A percentile compares a stretch with the other conserved stretches of the same genome.
Evolutionary conservation across 2,888 invertebrate genomes (phyloP).

Genomic region (Sarcophaga variegata): DNA sequence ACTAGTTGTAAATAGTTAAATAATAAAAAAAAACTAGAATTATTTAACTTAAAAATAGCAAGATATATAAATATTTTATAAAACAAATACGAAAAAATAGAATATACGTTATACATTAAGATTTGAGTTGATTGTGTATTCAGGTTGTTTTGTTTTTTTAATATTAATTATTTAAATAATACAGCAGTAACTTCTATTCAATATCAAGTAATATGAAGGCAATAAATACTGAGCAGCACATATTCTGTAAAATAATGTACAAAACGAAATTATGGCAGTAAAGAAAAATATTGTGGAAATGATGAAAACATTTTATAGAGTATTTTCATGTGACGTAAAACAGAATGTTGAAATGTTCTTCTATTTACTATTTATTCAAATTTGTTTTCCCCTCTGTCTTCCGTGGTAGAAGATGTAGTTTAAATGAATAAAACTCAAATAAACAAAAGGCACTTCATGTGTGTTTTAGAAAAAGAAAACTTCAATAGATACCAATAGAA

Average conservation of each 20-base stretch:
- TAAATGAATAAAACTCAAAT: too few species aligned
- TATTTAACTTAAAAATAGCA: slow-evolving; percentile 61
- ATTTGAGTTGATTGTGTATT: not conserved
- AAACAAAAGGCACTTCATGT: too few species aligned
- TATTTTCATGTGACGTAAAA: too few species aligned
- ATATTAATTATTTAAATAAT: slow-evolving; percentile 22
- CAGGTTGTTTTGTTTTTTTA: slow-evolving; percentile 6
- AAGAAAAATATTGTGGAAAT: too few species aligned
- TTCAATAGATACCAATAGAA: too few species aligned
- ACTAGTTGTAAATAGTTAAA: slow-evolving; percentile 49
- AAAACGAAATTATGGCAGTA: too few species aligned
- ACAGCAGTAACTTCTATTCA: slow-evolving; percentile 32
- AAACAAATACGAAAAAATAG: slow-evolving; percentile 29
- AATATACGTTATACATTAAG: slow-evolving; percentile 64
- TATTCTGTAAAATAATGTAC: not conserved
- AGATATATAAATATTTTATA: slow-evolving; percentile 45
- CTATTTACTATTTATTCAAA: too few species aligned
- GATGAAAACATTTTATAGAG: too few species aligned
- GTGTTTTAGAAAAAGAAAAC: too few species aligned
- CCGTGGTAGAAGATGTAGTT: too few species aligned
- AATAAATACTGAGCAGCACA: not conserved
- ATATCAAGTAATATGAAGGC: slow-evolving; percentile 34
- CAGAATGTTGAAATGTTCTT: too few species aligned
- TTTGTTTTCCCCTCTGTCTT: too few species aligned
- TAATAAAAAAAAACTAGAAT: slow-evolving; percentile 56